Conservation (phyloP, 1,140 invertebrate species). For the Phenacoccus solenopsis region DNA sequence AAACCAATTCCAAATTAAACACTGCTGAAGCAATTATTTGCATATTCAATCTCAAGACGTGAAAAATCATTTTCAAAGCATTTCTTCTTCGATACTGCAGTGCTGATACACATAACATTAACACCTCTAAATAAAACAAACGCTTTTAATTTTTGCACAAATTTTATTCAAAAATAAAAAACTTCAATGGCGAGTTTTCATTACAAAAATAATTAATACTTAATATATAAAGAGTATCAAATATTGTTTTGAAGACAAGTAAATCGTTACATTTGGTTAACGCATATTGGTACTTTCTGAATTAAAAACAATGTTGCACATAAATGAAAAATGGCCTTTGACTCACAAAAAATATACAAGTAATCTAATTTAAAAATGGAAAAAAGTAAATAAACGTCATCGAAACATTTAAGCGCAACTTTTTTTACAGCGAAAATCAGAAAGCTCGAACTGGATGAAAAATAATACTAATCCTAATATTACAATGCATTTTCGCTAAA, state of each 20-base stretch:
- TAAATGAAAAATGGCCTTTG: not conserved
- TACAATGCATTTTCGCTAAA: not conserved
- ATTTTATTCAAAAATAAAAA: constrained; percentile 15
- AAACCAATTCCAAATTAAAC: too few relatives aligned
- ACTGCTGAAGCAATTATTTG: too few relatives aligned
- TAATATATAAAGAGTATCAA: constrained; percentile 13
- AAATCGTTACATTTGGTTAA: constrained; percentile 16
- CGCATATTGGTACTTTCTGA: not conserved
- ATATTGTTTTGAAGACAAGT: constrained; percentile 14
- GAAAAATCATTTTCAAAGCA: too few relatives aligned
- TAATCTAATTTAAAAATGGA: not conserved
- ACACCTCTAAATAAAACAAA: constrained; percentile 3
- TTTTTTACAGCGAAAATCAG: too few relatives aligned
- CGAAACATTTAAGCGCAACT: not conserved
- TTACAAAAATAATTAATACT: constrained; percentile 4
- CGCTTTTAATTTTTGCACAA: not conserved
- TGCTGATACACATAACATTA: too few relatives aligned
- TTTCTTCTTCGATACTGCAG: too few relatives aligned
- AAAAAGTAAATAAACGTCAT: not conserved
- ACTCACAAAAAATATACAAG: not conserved
- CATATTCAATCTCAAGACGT: too few relatives aligned
- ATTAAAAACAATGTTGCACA: not conserved
- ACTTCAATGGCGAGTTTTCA: not conserved
- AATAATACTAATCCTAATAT: too few relatives aligned
- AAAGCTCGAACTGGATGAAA: not conserved